Conservation (phyloP, 2,888 invertebrate genomes). For the Melinaea marsaeus region DNA sequence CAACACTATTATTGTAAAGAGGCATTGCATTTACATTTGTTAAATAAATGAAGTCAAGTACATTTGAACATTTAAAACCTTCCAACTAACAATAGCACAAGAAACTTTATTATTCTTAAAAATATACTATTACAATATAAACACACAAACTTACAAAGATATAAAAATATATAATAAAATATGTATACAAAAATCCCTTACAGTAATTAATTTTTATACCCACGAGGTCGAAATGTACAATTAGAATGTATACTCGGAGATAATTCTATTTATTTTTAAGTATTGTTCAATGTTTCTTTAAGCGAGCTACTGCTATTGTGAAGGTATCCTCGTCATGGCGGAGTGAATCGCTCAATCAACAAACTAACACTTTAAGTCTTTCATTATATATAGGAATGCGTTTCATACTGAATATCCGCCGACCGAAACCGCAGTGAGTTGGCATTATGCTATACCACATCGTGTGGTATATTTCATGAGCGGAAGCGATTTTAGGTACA, state of each 20-base stretch:
- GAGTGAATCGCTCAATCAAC: constrained; percentile 67
- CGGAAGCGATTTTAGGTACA: constrained; percentile 22
- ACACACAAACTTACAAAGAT: no score
- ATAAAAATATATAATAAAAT: no score
- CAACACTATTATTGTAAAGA: no score
- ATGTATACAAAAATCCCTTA: no score
- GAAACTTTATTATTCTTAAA: no score
- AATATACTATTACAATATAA: no score
- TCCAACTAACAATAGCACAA: no score
- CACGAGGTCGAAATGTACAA: background rate
- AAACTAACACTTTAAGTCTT: constrained; percentile 54
- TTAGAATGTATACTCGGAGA: constrained; percentile 3
- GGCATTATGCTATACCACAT: constrained; percentile 46
- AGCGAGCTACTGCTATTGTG: constrained; percentile 32
- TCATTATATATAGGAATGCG: constrained; percentile 43
- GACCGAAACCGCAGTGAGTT: constrained; percentile 60
- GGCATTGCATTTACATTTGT: no score
- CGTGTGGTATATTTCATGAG: constrained; percentile 35
- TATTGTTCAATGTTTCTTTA: constrained; percentile 22
- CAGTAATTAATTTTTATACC: background rate
- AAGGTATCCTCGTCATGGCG: constrained; percentile 40
- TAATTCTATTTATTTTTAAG: constrained; percentile 17
- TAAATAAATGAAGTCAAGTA: no score
- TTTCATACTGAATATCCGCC: constrained; percentile 42
- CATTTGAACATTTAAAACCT: no score